These are phyloP conservation scores for Heliconius hewitsoni DNA, from an alignment of 1,140 invertebrate species.

Conservation along the genomic window DNA sequence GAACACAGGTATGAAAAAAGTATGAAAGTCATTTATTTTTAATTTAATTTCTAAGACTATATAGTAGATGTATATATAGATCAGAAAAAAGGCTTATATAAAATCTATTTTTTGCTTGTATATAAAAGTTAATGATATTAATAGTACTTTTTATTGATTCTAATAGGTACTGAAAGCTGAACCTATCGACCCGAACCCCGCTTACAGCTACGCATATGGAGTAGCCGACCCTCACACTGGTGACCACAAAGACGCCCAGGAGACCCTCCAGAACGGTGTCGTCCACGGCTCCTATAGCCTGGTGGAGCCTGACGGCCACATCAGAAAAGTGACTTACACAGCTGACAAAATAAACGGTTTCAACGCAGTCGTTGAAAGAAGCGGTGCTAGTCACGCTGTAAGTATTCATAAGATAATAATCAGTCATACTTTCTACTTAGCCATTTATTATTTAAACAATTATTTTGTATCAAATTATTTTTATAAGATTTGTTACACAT, in stretches of 20 bases:
- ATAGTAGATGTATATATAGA: too few relatives aligned
- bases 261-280: slow-evolving; percentile 83
- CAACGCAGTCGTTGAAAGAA: slow-evolving; percentile 82
- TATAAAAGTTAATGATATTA: not conserved
- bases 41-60: too few relatives aligned
- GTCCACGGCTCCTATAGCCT: slow-evolving; percentile 84
- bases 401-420: slow-evolving; percentile 29
- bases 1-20: too few relatives aligned
- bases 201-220: slow-evolving; percentile 87
- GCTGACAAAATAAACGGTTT: slow-evolving; percentile 81
- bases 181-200: slow-evolving; percentile 86
- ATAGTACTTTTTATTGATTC: not conserved
- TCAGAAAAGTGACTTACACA: slow-evolving; percentile 83
- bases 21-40: too few relatives aligned
- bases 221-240: slow-evolving; percentile 87
- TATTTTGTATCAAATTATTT: too few relatives aligned
- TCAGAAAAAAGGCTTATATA: too few relatives aligned
- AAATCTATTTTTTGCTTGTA: not conserved
- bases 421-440: not conserved
- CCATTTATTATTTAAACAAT: too few relatives aligned
- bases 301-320: slow-evolving; percentile 85
- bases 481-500: too few relatives aligned
- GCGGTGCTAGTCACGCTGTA: slow-evolving; percentile 74
- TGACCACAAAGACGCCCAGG: slow-evolving; percentile 85
- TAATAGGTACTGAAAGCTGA: slow-evolving; percentile 64